phyloP scores from a whole-genome alignment of 2,888 invertebrate species.

The Eueremaeus valkanovi region DNA sequence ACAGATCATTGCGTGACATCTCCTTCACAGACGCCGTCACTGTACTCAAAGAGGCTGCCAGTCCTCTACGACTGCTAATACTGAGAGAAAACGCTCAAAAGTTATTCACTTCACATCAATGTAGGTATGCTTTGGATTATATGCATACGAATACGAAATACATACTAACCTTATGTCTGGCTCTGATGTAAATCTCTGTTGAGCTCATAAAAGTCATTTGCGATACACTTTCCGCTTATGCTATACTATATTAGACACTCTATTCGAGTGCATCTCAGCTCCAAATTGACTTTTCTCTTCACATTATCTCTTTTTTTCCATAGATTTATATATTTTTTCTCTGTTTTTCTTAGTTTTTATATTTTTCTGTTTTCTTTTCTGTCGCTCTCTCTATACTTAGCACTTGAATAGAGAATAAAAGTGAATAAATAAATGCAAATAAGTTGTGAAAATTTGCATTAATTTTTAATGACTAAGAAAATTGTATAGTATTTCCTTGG shows the following conservation, averaged over 20 bases:
- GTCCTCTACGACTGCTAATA: slow-evolving; percentile 49
- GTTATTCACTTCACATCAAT: slow-evolving; percentile 49
- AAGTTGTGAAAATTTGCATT: background rate
- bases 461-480: background rate
- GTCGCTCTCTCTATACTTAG: no score
- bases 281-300: background rate
- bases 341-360: background rate
- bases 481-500: no score
- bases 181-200: no score
- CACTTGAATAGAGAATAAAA: no score
- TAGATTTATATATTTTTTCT: background rate
- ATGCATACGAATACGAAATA: background rate
- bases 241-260: background rate
- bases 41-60: slow-evolving; percentile 47
- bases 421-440: background rate
- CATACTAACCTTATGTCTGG: background rate
- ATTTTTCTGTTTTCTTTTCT: background rate
- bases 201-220: background rate
- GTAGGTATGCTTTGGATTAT: slow-evolving; percentile 44
- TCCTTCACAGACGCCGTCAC: slow-evolving; percentile 47
- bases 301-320: no score
- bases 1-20: slow-evolving; percentile 48
- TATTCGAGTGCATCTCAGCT: background rate
- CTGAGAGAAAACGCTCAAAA: slow-evolving; percentile 49
- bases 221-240: background rate